phyloP scores from a whole-genome alignment of 2,888 invertebrate genomes.

The Cryptus armator region DNA sequence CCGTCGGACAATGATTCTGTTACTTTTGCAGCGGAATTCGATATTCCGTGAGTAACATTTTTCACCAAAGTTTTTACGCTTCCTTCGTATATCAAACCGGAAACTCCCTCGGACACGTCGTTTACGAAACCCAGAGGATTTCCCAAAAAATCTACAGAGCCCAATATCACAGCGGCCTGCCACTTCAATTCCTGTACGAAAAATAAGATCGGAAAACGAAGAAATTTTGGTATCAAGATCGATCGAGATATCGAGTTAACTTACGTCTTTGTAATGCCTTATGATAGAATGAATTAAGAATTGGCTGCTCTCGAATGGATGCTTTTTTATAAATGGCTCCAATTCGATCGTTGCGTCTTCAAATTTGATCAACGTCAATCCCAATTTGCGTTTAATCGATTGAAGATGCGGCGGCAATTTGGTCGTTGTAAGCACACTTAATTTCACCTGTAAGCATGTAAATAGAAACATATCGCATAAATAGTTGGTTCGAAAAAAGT shows the following conservation, averaged over 20 bases:
- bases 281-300: slow-evolving; percentile 93
- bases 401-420: slow-evolving; percentile 92
- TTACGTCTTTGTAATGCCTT: slow-evolving; percentile 93
- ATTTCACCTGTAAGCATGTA: slow-evolving; percentile 88
- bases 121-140: slow-evolving; percentile 98
- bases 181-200: slow-evolving; percentile 92
- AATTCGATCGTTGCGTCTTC: slow-evolving; percentile 98
- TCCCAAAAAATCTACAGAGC: slow-evolving; percentile 98
- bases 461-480: neutral
- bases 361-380: slow-evolving; percentile 96
- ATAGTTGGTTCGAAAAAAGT: no score
- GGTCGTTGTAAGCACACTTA: slow-evolving; percentile 95
- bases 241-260: slow-evolving; percentile 71
- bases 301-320: slow-evolving; percentile 96
- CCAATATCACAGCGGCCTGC: slow-evolving; percentile 98
- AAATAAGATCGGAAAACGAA: slow-evolving; percentile 35
- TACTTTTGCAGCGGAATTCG: slow-evolving; percentile 98
- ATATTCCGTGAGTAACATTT: slow-evolving; percentile 98
- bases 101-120: slow-evolving; percentile 98
- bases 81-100: slow-evolving; percentile 96
- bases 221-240: neutral
- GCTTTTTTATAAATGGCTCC: slow-evolving; percentile 93
- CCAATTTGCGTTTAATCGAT: slow-evolving; percentile 93
- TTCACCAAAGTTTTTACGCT: slow-evolving; percentile 96
- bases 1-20: slow-evolving; percentile 97